Evolutionary conservation across 2,888 invertebrate genomes (phyloP), one percentile per base, ranked within the genome.

Genomic region (Hydrotaea diabolus): DNA sequence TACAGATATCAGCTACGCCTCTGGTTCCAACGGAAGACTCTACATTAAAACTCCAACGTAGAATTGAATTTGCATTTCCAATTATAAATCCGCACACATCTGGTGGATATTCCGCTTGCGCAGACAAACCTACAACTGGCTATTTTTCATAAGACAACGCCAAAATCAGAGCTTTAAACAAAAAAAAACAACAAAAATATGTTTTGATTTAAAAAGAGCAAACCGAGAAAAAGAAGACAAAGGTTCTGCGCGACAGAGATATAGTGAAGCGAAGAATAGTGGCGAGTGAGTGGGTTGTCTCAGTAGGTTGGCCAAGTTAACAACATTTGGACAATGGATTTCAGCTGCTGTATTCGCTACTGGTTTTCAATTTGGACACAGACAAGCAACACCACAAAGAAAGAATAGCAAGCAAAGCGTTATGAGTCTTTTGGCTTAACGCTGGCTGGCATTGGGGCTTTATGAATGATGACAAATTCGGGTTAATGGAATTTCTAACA

Each of bases 291-390:
- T 49, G 85, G 85, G 82, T 77, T 82, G 85, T 80, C 62, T 82
- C 76, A 36, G 82, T 74, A 82, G 85, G 85, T 80, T 85, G 85
- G 85, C 57, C 76, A 82, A 85, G 79, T 82, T 85, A 82, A 80
- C 85, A 85, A 77, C 85, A 85, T 85, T 85, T 85, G 55, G 19
- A 66, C 72, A 78, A 80, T 80, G 72, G 75, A 26, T 71, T 62
- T 66, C 73, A 71, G 82, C 85, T 80, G 85, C 79, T 69, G 82
- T 85, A 66, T 82, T 81, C 31, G 85, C 85, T 85, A 82, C 85
- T 71, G 85, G 79, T 82, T 75, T 62, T 17, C 0, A 43, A 15
- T 49, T 23, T 43, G 3, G 39, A 9, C 69, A 19, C 1, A 13
- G 9, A 4, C 39, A 36, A 8, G 36, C 36, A 36, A n/a, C 39